Evolutionary conservation across 2,888 invertebrate genomes (phyloP), one percentile per base, ranked within the genome.

Genomic region (Ditula angustiorana): DNA sequence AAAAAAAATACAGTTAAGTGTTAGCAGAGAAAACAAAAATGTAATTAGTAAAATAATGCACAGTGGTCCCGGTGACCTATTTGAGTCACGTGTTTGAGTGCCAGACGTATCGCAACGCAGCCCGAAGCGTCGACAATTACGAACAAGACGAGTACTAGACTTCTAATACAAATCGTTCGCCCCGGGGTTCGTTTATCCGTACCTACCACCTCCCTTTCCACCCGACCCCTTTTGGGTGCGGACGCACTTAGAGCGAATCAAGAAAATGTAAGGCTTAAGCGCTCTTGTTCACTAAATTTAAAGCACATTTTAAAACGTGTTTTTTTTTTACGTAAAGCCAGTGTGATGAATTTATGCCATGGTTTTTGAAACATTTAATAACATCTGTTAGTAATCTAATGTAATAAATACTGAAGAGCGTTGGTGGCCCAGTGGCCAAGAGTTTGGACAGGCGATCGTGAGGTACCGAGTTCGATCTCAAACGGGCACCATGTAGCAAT

Each of bases 151-250:
- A 64, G 86, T 84, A 85, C 88, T 86, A 90, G 88, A 87, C 88
- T 85, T 88, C 89, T 91, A 91, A 91, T 91, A 92, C 91, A 92
- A 91, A 92, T 90, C 90, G 90, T 80, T 85, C 82, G 87, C 92
- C 85, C 80, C 80, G 79, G 90, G 89, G 83, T 85, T 82, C 87
- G 86, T 87, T 90, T 90, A 88, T 87, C 86, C 83, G 81, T 80
- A 77, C 76, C 71, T 73, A 30, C 16, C 65, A 30, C 16, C 65
- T 55, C 60, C 46, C 52, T 1, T 35, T 47, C 55, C 53, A 19
- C 49, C 53, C 67, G 41, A 50, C 49, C 64, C 67, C 58, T 55
- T 49, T 58, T 35, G 50, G 56, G 61, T 46, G 56, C 60, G 61
- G 61, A 60, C 65, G 61, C 49, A 66, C 65, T 66, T 66, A 64